phyloP scores from a whole-genome alignment of 2,113 vertebrate genomes.

The Pelobates fuscus region DNA sequence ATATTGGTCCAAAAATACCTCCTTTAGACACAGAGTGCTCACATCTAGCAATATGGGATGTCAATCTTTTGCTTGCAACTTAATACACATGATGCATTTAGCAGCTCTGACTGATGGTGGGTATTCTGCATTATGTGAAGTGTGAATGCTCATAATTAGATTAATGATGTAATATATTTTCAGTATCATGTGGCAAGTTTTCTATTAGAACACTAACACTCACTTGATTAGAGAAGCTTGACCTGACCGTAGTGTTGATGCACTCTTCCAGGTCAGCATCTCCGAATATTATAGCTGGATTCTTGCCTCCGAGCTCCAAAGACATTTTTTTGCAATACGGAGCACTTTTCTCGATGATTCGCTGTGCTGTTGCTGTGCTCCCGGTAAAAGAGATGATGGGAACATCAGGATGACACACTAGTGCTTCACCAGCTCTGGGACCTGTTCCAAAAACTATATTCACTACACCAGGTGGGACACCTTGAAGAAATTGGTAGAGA shows the following conservation, averaged over 20 bases:
- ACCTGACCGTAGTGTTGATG: conserved; percentile 81
- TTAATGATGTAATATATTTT: too few relatives aligned
- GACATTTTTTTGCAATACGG: conserved; percentile 92
- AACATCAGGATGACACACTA: conserved; percentile 87
- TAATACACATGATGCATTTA: too few relatives aligned
- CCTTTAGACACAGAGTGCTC: too few relatives aligned
- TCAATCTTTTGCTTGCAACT: too few relatives aligned
- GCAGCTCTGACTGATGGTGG: too few relatives aligned
- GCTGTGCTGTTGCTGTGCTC: conserved; percentile 83
- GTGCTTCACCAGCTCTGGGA: conserved; percentile 76
- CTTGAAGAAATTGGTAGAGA: conserved; percentile 61
- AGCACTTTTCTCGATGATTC: conserved; percentile 80
- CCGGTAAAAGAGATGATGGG: conserved; percentile 93
- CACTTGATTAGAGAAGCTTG: conserved; percentile 96
- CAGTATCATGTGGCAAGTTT: too few relatives aligned
- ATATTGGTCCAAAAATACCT: too few relatives aligned
- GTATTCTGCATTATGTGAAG: too few relatives aligned
- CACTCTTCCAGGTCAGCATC: conserved; percentile 87
- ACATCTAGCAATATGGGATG: too few relatives aligned
- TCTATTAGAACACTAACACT: too few relatives aligned
- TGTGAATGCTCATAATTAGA: neutral
- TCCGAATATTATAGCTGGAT: conserved; percentile 88
- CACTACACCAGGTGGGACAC: conserved; percentile 88
- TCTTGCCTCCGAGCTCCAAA: conserved; percentile 93
- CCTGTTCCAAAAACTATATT: conserved; percentile 89